These are phyloP conservation scores for Drosophila erecta DNA, from an alignment of 1,140 invertebrate species.

Conservation along the genomic window DNA sequence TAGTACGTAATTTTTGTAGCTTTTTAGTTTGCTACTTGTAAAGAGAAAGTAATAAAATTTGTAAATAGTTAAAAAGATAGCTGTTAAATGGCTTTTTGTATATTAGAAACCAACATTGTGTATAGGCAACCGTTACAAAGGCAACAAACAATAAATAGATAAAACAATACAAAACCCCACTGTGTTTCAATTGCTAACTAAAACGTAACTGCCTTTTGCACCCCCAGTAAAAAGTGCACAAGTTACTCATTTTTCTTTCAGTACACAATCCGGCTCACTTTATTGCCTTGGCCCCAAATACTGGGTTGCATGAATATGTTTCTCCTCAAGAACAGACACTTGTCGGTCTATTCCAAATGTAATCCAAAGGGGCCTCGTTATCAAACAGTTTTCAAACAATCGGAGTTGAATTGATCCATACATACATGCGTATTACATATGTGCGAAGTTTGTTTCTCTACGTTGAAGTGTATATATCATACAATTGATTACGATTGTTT, in stretches of 20 bases:
- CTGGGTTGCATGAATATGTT: constrained; percentile 38
- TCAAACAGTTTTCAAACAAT: constrained; percentile 38
- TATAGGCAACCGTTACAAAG: constrained; percentile 72
- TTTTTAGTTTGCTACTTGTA: constrained; percentile 66
- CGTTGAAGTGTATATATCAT: constrained; percentile 57
- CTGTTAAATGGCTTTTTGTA: constrained; percentile 75
- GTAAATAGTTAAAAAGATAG: constrained; percentile 54
- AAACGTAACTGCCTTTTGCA: too few species aligned
- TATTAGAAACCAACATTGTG: constrained; percentile 67
- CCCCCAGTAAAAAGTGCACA: not conserved
- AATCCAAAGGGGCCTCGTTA: constrained; percentile 29
- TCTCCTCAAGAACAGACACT: constrained; percentile 8
- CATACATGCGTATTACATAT: constrained; percentile 14
- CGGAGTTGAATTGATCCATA: constrained; percentile 15
- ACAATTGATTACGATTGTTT: constrained; percentile 56
- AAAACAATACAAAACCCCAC: constrained; percentile 33
- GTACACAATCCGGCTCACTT: constrained; percentile 67
- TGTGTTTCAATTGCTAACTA: not conserved
- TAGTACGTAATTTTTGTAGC: constrained; percentile 65
- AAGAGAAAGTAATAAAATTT: constrained; percentile 39
- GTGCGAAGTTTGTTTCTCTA: constrained; percentile 30
- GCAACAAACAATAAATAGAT: constrained; percentile 53
- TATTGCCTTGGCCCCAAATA: constrained; percentile 70
- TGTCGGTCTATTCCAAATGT: not conserved
- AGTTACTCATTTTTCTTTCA: constrained; percentile 38